These are phyloP conservation scores for Hiodon tergisus DNA, from an alignment of 2,113 vertebrate species.

Conservation along the genomic window DNA sequence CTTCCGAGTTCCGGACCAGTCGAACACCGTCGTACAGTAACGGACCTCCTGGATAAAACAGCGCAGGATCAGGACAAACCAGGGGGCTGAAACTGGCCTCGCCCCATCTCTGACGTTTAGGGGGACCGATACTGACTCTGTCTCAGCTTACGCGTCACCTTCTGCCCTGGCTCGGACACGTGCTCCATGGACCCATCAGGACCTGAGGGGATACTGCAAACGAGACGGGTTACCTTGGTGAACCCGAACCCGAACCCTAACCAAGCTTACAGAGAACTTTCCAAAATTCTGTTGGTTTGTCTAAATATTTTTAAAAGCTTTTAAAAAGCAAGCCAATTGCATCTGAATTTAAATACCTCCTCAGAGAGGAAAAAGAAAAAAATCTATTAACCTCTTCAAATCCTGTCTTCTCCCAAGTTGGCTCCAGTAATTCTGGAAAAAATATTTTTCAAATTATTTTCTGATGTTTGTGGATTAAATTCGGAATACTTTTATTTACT, in stretches of 20 bases:
- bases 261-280: neutral
- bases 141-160: constrained; percentile 57
- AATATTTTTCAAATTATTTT: neutral
- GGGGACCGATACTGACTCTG: constrained; percentile 67
- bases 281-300: too few species aligned
- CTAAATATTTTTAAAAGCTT: too few species aligned
- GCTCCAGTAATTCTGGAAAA: constrained; percentile 82
- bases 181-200: constrained; percentile 68
- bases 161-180: constrained; percentile 70
- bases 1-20: constrained; percentile 78
- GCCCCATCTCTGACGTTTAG: neutral
- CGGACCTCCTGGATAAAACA: constrained; percentile 70
- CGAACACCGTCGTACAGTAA: constrained; percentile 72
- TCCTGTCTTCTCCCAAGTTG: constrained; percentile 71
- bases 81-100: too few species aligned
- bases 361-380: neutral
- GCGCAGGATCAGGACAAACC: too few species aligned
- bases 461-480: neutral
- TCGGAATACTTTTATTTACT: neutral
- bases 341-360: neutral
- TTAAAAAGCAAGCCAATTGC: too few species aligned
- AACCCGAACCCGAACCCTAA: neutral
- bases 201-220: constrained; percentile 72
- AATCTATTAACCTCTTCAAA: constrained; percentile 65
- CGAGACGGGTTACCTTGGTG: neutral